Evolutionary conservation across 1,140 invertebrate genomes (phyloP).

Genomic region (Pseudachorutes palmiensis): DNA sequence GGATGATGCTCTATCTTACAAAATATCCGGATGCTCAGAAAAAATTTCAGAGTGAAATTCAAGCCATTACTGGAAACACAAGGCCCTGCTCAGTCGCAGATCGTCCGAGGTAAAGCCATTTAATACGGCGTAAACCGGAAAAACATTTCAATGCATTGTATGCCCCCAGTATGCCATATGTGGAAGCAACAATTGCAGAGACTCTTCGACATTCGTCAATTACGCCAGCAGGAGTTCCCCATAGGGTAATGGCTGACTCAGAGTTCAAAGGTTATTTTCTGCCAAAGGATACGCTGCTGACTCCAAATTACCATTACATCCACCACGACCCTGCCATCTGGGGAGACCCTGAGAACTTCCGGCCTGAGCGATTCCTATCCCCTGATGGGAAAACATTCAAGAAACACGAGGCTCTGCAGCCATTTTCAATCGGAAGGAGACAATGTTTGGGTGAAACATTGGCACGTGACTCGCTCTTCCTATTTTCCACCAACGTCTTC

Average conservation of each 20-base stretch:
- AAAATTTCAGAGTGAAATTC: constrained; percentile 76
- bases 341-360: constrained; percentile 43
- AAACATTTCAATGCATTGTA: background rate
- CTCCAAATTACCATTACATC: constrained; percentile 44
- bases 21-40: constrained; percentile 71
- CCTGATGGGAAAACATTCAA: constrained; percentile 14
- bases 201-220: constrained; percentile 49
- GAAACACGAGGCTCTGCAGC: constrained; percentile 11
- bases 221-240: constrained; percentile 50
- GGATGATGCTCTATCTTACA: constrained; percentile 78
- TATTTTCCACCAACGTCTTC: constrained; percentile 10
- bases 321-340: constrained; percentile 44
- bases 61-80: constrained; percentile 66
- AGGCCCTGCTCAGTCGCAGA: constrained; percentile 59
- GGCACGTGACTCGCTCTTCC: constrained; percentile 13
- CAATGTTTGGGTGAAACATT: constrained; percentile 11
- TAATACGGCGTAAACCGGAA: background rate
- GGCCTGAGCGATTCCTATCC: constrained; percentile 46
- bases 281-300: constrained; percentile 41
- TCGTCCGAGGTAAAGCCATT: constrained; percentile 50
- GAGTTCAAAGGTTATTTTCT: constrained; percentile 40
- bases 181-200: constrained; percentile 53
- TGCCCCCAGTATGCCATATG: constrained; percentile 46
- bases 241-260: constrained; percentile 38
- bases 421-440: constrained; percentile 15